A percentile compares a stretch with the other conserved stretches of the same genome.
Conservation (phyloP, 2,888 invertebrate genomes). For the Argyresthia goedartella region DNA sequence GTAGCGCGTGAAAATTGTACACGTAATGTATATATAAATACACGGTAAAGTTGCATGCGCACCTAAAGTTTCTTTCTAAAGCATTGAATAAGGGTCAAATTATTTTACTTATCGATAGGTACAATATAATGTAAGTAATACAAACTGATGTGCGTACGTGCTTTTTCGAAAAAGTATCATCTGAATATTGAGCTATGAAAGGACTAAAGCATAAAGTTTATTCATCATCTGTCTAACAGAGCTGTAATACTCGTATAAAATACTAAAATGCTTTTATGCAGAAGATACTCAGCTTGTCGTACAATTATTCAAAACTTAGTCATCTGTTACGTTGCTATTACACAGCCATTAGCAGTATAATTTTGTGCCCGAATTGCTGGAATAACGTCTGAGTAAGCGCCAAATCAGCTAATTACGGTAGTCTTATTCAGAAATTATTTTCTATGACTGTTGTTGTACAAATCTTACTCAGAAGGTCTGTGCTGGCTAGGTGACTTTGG, state of each 20-base stretch:
- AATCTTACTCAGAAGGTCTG: slow-evolving; percentile 2
- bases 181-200: too few species aligned
- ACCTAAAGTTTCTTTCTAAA: not conserved
- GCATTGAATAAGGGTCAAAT: not conserved
- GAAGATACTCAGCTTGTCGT: slow-evolving; percentile 1
- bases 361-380: slow-evolving; percentile 1
- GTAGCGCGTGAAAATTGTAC: slow-evolving; percentile 1
- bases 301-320: not conserved
- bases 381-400: slow-evolving; percentile 2
- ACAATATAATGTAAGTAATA: not conserved
- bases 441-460: not conserved
- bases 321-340: slow-evolving; percentile 1
- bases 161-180: too few species aligned
- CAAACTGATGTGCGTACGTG: too few species aligned
- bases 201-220: too few species aligned
- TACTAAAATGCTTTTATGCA: slow-evolving; percentile 1
- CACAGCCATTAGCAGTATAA: not conserved
- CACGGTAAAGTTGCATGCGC: not conserved
- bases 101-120: not conserved
- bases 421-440: slow-evolving; percentile 1
- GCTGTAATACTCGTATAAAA: slow-evolving; percentile 1
- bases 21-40: not conserved
- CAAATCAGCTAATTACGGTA: not conserved
- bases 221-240: too few species aligned
- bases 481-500: slow-evolving; percentile 2